These are phyloP conservation scores for Leistus spinibarbis DNA, from an alignment of 2,888 invertebrate species.

Conservation along the genomic window DNA sequence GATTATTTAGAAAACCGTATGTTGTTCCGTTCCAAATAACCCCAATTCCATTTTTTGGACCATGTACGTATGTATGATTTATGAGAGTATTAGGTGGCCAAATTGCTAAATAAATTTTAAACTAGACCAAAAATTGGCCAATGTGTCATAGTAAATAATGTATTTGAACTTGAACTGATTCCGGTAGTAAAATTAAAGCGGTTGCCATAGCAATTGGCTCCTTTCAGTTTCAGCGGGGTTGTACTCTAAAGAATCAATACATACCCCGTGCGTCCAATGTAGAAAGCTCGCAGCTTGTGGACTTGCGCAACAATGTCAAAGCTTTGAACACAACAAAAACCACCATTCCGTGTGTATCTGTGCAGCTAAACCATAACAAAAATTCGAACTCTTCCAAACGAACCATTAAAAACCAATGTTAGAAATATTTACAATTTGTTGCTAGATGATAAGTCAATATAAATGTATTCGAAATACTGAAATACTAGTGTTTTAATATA, in stretches of 20 bases:
- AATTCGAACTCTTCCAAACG: too few species aligned
- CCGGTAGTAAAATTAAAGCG: not conserved
- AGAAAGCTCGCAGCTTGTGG: not conserved
- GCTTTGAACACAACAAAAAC: not conserved
- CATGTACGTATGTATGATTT: too few species aligned
- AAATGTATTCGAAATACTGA: too few species aligned
- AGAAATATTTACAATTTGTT: not conserved
- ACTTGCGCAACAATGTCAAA: not conserved
- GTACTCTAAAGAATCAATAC: not conserved
- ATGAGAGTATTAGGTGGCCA: too few species aligned
- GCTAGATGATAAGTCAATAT: not conserved
- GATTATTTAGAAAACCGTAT: too few species aligned
- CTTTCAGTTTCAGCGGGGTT: not conserved
- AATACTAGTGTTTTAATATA: not conserved
- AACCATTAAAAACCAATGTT: not conserved
- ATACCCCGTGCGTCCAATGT: not conserved
- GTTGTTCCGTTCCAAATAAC: too few species aligned
- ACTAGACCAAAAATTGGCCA: not conserved
- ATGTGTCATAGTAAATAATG: not conserved
- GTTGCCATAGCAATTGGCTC: constrained; percentile 20
- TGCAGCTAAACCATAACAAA: not conserved
- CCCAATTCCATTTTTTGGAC: too few species aligned
- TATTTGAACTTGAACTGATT: not conserved
- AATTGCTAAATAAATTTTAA: too few species aligned
- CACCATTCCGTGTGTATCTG: not conserved